Conservation (phyloP, 2,797 vertebrate genomes). For the Benthosema pterotum region DNA sequence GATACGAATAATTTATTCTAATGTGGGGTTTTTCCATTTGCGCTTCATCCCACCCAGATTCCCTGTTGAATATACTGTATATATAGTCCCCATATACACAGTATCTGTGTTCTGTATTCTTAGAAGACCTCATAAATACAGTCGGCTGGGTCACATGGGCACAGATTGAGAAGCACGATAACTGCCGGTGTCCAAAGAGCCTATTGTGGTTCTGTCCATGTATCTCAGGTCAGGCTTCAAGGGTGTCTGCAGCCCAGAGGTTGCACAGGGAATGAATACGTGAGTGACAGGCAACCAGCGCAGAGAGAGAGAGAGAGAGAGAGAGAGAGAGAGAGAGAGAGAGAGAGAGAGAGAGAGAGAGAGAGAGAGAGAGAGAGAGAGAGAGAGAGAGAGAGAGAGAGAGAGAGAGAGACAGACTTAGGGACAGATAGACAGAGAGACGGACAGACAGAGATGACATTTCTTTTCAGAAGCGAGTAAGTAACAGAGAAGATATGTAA, state of each 20-base stretch:
- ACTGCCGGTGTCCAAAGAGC: slow-evolving; percentile 51
- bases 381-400: background rate
- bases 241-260: slow-evolving; percentile 58
- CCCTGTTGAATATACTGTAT: slow-evolving; percentile 43
- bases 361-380: background rate
- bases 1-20: no score
- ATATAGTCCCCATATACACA: slow-evolving; percentile 20
- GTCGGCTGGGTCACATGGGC: slow-evolving; percentile 47
- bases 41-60: slow-evolving; percentile 17
- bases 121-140: slow-evolving; percentile 46
- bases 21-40: background rate
- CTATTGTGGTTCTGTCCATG: slow-evolving; percentile 66
- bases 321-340: slow-evolving; percentile 40
- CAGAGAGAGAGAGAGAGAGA: background rate
- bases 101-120: slow-evolving; percentile 43
- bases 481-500: no score
- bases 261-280: slow-evolving; percentile 62
- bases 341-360: background rate
- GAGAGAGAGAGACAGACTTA: background rate
- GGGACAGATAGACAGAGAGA: no score
- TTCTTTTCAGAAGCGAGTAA: no score
- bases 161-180: slow-evolving; percentile 61
- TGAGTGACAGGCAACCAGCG: slow-evolving; percentile 37
- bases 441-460: no score
- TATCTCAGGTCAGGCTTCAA: slow-evolving; percentile 67